These are phyloP conservation scores for Carposina sasakii DNA, from an alignment of 1,140 invertebrate species.

Conservation along the genomic window DNA sequence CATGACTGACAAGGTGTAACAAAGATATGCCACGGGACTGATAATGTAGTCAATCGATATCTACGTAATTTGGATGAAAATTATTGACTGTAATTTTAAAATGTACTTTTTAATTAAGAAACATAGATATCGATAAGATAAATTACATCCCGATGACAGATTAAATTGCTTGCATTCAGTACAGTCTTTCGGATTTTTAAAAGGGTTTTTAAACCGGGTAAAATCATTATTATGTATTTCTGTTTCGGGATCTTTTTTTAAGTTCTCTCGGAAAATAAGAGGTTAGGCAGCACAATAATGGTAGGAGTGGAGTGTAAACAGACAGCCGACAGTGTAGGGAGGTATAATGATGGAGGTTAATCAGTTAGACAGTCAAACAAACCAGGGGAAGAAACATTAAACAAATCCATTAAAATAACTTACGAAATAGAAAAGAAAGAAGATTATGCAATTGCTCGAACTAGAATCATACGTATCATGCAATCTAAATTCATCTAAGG, in stretches of 20 bases:
- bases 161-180: conserved; percentile 7
- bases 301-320: conserved; percentile 32
- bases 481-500: conserved; percentile 67
- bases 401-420: conserved; percentile 37
- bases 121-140: too few relatives aligned
- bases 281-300: conserved; percentile 46
- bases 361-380: conserved; percentile 39
- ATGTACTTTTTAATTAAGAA: too few relatives aligned
- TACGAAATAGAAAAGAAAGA: conserved; percentile 39
- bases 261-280: conserved; percentile 46
- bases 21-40: too few relatives aligned
- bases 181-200: too few relatives aligned
- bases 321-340: conserved; percentile 48
- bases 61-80: too few relatives aligned
- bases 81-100: too few relatives aligned
- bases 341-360: conserved; percentile 57
- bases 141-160: too few relatives aligned
- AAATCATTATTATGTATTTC: too few relatives aligned
- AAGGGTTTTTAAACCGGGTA: too few relatives aligned
- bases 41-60: too few relatives aligned
- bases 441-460: conserved; percentile 38
- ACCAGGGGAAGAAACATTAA: conserved; percentile 30
- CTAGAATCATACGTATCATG: conserved; percentile 47
- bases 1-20: too few relatives aligned
- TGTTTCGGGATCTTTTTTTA: too few relatives aligned